Conservation (phyloP, 2,797 vertebrate genomes). For the Euphonia xanthogaster region DNA sequence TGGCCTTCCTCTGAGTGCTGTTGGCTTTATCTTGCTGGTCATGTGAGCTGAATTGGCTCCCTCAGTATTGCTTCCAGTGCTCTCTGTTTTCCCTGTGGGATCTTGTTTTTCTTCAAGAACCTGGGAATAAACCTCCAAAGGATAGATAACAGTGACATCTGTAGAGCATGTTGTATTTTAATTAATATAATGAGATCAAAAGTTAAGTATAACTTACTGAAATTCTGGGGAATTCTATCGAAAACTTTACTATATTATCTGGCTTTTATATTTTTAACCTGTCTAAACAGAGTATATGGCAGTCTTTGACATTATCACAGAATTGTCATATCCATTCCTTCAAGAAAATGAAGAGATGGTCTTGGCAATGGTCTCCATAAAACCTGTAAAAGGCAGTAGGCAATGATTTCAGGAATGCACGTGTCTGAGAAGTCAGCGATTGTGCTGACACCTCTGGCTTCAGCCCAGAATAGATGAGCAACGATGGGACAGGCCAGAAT, state of each 20-base stretch:
- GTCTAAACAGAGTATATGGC: neutral
- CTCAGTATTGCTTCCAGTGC: neutral
- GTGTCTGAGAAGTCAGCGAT: neutral
- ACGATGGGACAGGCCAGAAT: neutral
- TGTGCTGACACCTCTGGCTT: neutral
- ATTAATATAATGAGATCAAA: neutral
- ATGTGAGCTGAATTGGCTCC: conserved; percentile 10
- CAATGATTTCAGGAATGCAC: neutral
- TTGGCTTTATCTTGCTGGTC: conserved; percentile 21
- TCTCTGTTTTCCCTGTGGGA: neutral
- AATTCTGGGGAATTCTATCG: neutral
- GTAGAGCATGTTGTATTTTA: neutral
- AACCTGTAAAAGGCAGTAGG: neutral
- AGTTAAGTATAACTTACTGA: neutral
- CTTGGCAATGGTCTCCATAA: neutral
- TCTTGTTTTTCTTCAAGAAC: neutral
- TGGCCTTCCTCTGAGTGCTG: conserved; percentile 22
- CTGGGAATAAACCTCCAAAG: neutral
- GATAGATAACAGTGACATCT: neutral
- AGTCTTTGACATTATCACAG: neutral
- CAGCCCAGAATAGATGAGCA: neutral
- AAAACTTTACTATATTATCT: neutral
- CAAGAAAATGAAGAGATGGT: neutral
- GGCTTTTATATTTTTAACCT: neutral
- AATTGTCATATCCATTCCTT: neutral